Evolutionary conservation across 2,797 vertebrate genomes (phyloP).

Genomic region (Chelmon rostratus): DNA sequence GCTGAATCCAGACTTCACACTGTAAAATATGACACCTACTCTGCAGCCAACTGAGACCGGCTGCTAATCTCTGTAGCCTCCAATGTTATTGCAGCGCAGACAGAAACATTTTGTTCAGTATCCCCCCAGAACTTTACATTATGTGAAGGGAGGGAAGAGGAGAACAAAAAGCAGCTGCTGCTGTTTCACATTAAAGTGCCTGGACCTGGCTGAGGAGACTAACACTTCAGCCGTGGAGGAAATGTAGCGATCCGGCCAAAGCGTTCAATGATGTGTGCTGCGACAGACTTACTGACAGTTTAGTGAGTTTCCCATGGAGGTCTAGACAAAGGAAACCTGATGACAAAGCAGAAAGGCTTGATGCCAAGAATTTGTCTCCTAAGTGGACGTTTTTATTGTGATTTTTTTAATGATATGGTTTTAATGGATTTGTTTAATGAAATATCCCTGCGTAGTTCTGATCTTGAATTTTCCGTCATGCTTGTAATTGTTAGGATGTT

Average conservation of each 20-base stretch:
- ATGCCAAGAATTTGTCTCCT: constrained; percentile 15
- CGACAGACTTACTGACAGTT: constrained; percentile 68
- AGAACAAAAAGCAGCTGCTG: constrained; percentile 67
- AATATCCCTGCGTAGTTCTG: constrained; percentile 3
- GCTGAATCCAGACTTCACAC: constrained; percentile 44
- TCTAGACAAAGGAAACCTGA: constrained; percentile 51
- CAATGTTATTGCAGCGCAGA: constrained; percentile 51
- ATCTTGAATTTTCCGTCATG: neutral
- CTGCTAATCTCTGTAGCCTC: constrained; percentile 52
- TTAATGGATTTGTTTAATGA: constrained; percentile 3
- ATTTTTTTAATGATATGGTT: neutral
- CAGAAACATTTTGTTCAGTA: constrained; percentile 46
- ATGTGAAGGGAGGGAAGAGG: constrained; percentile 37
- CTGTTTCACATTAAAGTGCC: constrained; percentile 71
- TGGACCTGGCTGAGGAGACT: constrained; percentile 38
- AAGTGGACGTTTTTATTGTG: neutral
- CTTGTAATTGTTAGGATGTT: neutral
- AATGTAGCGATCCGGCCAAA: constrained; percentile 52
- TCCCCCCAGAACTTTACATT: constrained; percentile 46
- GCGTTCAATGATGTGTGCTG: constrained; percentile 54
- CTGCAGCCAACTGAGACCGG: constrained; percentile 40
- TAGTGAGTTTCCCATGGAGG: constrained; percentile 57
- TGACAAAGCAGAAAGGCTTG: constrained; percentile 37
- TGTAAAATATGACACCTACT: constrained; percentile 58
- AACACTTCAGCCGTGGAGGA: constrained; percentile 58